Evolutionary conservation across 37 sponge, comb jelly and placozoan species (phyloP).

Genomic region (Ephydatia muelleri): DNA sequence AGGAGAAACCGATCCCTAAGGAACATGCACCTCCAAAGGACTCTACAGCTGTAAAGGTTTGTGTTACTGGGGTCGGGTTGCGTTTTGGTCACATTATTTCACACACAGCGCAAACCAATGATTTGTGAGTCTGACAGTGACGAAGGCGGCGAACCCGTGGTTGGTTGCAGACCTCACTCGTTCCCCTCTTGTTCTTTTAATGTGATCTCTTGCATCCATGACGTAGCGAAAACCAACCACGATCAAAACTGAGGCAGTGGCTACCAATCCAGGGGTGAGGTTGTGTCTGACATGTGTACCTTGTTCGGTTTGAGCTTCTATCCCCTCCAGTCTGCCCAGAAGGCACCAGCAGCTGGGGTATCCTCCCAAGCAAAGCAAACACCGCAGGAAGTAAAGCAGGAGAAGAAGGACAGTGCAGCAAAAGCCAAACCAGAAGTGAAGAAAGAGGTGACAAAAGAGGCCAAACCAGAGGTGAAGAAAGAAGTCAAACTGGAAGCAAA

Average conservation of each 20-base stretch:
- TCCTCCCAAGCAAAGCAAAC: neutral
- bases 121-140: constrained; percentile 73
- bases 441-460: neutral
- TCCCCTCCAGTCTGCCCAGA: neutral
- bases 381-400: neutral
- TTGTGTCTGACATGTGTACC: neutral
- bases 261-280: neutral
- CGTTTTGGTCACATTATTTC: neutral
- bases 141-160: constrained; percentile 42
- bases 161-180: neutral
- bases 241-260: neutral
- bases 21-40: neutral
- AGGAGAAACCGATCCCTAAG: neutral
- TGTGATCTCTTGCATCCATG: neutral
- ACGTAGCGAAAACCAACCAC: neutral
- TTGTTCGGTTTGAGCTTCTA: neutral
- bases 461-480: neutral
- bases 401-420: constrained; percentile 9
- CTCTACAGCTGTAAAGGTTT: neutral
- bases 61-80: neutral
- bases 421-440: neutral
- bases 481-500: constrained; percentile 1
- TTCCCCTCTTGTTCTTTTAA: too few relatives aligned
- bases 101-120: constrained; percentile 45
- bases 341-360: neutral